Conservation (phyloP, 2,888 invertebrate genomes). For the Cancer borealis region DNA sequence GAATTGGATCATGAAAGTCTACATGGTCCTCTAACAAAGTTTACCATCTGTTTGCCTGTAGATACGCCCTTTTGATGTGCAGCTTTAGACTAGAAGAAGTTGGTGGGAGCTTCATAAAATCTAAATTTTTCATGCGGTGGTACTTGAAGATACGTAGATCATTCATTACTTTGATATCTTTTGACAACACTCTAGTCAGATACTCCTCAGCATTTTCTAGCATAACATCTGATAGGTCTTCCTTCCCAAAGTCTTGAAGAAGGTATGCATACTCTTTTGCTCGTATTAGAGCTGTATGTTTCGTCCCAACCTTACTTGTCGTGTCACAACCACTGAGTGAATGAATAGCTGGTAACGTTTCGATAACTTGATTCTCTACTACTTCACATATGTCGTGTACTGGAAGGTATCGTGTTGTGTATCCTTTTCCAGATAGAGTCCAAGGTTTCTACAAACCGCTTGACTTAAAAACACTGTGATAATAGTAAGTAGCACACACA, state of each 20-base stretch:
- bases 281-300: constrained; percentile 16
- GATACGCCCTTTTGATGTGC: constrained; percentile 47
- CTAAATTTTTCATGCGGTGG: constrained; percentile 43
- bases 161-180: constrained; percentile 1
- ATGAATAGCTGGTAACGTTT: constrained; percentile 23
- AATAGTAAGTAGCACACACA: constrained; percentile 8
- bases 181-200: constrained; percentile 25
- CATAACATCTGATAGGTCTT: constrained; percentile 24
- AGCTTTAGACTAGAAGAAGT: constrained; percentile 39
- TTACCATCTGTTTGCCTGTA: neutral
- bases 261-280: constrained; percentile 32
- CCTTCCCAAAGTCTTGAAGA: constrained; percentile 35
- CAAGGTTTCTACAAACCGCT: neutral
- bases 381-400: too few species aligned
- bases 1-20: constrained; percentile 17
- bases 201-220: constrained; percentile 17
- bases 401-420: too few species aligned
- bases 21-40: constrained; percentile 27
- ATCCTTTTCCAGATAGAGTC: too few species aligned
- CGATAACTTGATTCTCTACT: neutral
- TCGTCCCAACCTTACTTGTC: constrained; percentile 14
- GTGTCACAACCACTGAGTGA: constrained; percentile 39
- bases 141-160: constrained; percentile 26
- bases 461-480: constrained; percentile 18
- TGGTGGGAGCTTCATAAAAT: constrained; percentile 50